Conservation (phyloP, 2,888 invertebrate species). For the Ypsolopha sequella region DNA sequence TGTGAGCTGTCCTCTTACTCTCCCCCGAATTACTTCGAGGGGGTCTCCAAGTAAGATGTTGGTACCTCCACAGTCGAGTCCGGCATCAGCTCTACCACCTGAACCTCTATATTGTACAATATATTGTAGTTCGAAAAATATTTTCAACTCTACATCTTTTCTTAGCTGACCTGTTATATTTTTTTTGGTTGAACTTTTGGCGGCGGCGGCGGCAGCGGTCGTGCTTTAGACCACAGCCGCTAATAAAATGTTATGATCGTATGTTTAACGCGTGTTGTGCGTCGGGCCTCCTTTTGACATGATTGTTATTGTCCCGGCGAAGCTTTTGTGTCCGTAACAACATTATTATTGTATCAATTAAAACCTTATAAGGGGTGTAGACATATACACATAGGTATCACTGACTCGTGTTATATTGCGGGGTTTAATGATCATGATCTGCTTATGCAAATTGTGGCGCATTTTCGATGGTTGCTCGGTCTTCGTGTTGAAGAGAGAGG, state of each 20-base stretch:
- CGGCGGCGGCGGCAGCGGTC: conserved; percentile 29
- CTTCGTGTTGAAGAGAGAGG: conserved; percentile 5
- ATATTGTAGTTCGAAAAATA: too few species aligned
- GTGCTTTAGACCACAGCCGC: conserved; percentile 64
- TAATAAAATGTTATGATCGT: conserved; percentile 71
- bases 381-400: conserved; percentile 48
- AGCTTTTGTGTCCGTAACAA: conserved; percentile 59
- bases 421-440: conserved; percentile 22
- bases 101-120: too few species aligned
- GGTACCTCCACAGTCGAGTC: too few species aligned
- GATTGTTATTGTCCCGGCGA: conserved; percentile 57
- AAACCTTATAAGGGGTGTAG: conserved; percentile 45
- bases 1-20: too few species aligned
- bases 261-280: conserved; percentile 68
- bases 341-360: conserved; percentile 66
- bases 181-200: conserved; percentile 62
- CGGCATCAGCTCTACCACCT: too few species aligned
- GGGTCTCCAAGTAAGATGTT: too few species aligned
- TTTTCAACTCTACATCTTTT: conserved; percentile 51
- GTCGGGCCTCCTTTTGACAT: conserved; percentile 68
- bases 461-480: conserved; percentile 12
- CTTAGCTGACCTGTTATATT: conserved; percentile 61
- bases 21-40: too few species aligned
- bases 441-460: conserved; percentile 30
- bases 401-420: conserved; percentile 8